Evolutionary conservation across 2,797 vertebrate genomes (phyloP), one percentile per base, ranked within the genome.

Genomic region (Poeciliopsis turneri): DNA sequence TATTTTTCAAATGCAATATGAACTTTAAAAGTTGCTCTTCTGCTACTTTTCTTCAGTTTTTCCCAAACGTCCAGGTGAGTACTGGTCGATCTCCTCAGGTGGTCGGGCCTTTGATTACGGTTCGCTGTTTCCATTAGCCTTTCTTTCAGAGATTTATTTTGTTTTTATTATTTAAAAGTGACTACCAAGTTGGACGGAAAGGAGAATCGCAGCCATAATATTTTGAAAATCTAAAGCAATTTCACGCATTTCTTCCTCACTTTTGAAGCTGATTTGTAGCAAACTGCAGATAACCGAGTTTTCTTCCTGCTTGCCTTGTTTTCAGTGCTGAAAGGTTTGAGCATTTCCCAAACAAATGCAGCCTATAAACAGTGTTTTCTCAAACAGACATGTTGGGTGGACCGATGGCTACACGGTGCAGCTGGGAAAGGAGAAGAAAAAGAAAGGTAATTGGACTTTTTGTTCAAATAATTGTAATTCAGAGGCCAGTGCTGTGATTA

Each of bases 161-260:
- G 51, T 12, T 66, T 28, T 28, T 2, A 28, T 66, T 25, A 13
- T 80, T 71, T 41, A 64, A 11, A 55, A 78, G 78, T 77, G 47
- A 84, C 76, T 83, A 78, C 83, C 77, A 72, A 78, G 78, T 51
- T n/a, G 36, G 11, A 77, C 74, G 59, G 77, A 77, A 55, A 41
- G 25, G 53, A 61, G 33, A 70, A 36, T 57, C 45, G 46, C 64
- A 72, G 46, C 72, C 61, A 77, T 61, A 36, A 74, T 75, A 33
- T 57, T 72, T 77, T 36, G 28, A 47, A 51, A 41, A 69, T 1
- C 3, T 2, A 28, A 25, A 4, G 5, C 45, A 49, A 23, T 20
- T 78, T 59, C 0, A 45, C 5, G 53, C 28, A 11, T 75, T 61
- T 28, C 15, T 43, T 33, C 28, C 28, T 36, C 23, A 49, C 47